A percentile compares a stretch with the other conserved stretches of the same genome.
These are phyloP conservation scores for Mesorhabditis spiculigera DNA, from an alignment of 2,888 invertebrate genomes.

Conservation along the genomic window DNA sequence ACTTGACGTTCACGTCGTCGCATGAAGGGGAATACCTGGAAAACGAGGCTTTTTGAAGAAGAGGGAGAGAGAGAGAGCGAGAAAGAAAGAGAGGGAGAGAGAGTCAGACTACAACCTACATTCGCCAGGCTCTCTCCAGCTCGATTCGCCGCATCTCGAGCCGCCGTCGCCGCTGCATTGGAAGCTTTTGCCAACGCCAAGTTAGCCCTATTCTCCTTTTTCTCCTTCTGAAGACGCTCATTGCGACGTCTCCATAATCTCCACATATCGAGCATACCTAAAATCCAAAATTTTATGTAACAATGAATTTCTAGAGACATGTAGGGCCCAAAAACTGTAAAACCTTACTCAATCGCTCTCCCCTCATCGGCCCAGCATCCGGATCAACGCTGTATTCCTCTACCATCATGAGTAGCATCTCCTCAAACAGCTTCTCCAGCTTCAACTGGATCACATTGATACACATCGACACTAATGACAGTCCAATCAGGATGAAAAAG, in stretches of 20 bases:
- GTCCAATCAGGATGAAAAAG: conserved; percentile 54
- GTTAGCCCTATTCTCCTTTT: conserved; percentile 18
- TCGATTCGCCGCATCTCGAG: conserved; percentile 27
- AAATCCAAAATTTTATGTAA: conserved; percentile 7
- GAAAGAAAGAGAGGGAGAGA: no score
- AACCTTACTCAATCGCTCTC: conserved; percentile 32
- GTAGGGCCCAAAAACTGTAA: no score
- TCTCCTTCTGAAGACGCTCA: conserved; percentile 20
- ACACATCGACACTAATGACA: conserved; percentile 53
- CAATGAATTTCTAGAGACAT: not conserved
- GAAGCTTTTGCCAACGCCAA: conserved; percentile 3
- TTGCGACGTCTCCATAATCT: conserved; percentile 48
- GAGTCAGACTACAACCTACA: not conserved
- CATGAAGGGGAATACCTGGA: conserved; percentile 39
- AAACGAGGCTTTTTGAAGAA: not conserved
- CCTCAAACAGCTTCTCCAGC: conserved; percentile 40
- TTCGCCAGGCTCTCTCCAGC: conserved; percentile 32
- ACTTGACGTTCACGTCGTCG: conserved; percentile 30
- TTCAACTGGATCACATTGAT: conserved; percentile 51
- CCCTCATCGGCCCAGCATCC: conserved; percentile 31
- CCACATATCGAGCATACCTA: conserved; percentile 52
- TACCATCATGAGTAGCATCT: conserved; percentile 53
- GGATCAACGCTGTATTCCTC: conserved; percentile 52
- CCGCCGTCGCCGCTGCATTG: conserved; percentile 3
- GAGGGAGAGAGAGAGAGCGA: no score